Base-by-base conservation (phyloP, 2,797 vertebrate genomes). In the Ispidina picta region DNA sequence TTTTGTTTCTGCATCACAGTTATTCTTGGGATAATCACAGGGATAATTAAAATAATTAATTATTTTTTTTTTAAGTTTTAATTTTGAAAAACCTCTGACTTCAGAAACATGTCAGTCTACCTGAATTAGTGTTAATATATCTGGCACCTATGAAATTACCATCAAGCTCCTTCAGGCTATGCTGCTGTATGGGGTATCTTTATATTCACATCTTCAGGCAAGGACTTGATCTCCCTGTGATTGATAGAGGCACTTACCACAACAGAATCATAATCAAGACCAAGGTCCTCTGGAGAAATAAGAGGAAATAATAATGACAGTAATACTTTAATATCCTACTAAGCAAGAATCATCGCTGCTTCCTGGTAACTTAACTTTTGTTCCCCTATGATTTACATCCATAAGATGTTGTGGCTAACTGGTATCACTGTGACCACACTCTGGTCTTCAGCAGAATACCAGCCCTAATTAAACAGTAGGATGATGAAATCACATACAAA, bases 151-250 rank as follows among this genome's bases (percentile, higher is more conserved):
- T 31, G 44, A 94, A 92, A 95, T 92, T 78, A 88, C 33, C 76
- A 86, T 56, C 56, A 49, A 69, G 48, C 41, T 93, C 22, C 79
- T 90, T 66, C 79, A 76, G 76, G 64, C 73, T 63, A 70, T 49
- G 49, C 37, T 81, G 8, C 52, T 72, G 19, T 52, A 75, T n/a
- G 31, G 41, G 29, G 15, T 85, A 89, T 88, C 86, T 93, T 88
- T 94, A 89, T 72, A 81, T 51, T 92, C 81, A 73, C 60, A 64
- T 86, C 88, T 92, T 82, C 72, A 85, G 80, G 71, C 83, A 79
- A 91, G 70, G 89, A 92, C 71, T 68, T 90, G 89, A 91, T 94
- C 88, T 89, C 63, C 16, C 62, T 80, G 43, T 94, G 93, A 96
- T 83, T 91, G 83, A 94, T 82, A 89, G 83, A 92, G 83, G 69